Evolutionary conservation across 2,888 invertebrate species (phyloP), one percentile per base, ranked within the genome.

Genomic region (Saturnia japonica): DNA sequence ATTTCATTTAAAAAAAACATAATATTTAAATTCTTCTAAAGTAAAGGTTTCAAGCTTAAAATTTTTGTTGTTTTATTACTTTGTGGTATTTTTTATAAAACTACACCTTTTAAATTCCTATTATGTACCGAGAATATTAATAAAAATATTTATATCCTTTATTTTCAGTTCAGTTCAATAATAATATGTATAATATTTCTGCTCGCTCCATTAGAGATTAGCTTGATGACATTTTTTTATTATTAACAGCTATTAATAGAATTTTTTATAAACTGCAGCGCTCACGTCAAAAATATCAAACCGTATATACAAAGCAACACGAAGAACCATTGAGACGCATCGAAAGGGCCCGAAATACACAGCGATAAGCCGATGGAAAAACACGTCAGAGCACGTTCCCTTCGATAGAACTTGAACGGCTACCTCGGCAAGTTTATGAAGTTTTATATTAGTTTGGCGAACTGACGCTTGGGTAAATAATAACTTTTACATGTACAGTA

Each of bases 341-440:
- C 72, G 62, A 62, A 70, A 71, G 70, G 74, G 72, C 69, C 70
- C 72, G 71, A 47, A 40, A 60, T 28, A 60, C 42, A 28, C 51
- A 64, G 64, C 71, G 77, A 77, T 77, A 77, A 76, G 76, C 72
- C 71, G 67, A 68, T 69, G 68, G 71, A 62, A 51, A 68, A 54
- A 54, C 68, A 75, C 71, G 70, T 71, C 73, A 69, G 60, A 54
- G 73, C 71, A 70, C 74, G 66, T 71, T 72, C 60, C 62, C 72
- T 72, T n/a, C 34, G 67, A 64, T 25, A 28, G 62, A 72, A 72
- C 72, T 72, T 71, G 45, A 68, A 51, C 70, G 67, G 68, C 51
- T 70, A 67, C 72, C 69, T 69, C 51, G 45, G 67, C 68, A 34
- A 68, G 68, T 68, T 70, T 68, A 71, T 67, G 68, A 71, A 73